Base-by-base conservation (phyloP, 1,140 invertebrate genomes). In the Pseudomyrmex cubaensis region DNA sequence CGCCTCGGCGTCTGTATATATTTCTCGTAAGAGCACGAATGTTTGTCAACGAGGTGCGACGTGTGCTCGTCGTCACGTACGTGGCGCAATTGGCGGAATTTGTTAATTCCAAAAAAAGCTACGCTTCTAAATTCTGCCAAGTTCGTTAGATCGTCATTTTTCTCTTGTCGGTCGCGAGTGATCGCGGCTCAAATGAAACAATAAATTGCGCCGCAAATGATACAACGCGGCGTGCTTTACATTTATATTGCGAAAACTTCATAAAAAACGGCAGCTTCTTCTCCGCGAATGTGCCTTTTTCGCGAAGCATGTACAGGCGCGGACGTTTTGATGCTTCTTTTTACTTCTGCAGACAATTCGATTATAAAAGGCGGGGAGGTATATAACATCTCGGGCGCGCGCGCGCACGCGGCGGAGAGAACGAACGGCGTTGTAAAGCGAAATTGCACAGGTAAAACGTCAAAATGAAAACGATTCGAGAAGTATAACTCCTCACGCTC, bases 221-320 rank as follows among this genome's bases (percentile, higher is more conserved):
- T 59, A 70, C 25, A 54, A 10, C 8, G 22, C 12, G 35, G 52
- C 22, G n/a, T 44, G 22, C 46, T 44, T 44, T 46, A 48, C 56
- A 48, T 56, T n/a, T 35, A 5, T n/a, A 12, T 61, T 54, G n/a
- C 2, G 2, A 9, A 10, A 48, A 17, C 35, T 3, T 57, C 17
- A 46, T 44, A 61, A 13, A 72, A 85, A 85, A 66, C 74, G 62
- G 52, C 48, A 54, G 66, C n/a, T 46, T 17, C 12, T 46, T 74
- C 3, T 61, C 22, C 20, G 17, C 57, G 20, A 25, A 22, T 61
- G 9, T 46, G 46, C 20, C 46, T 59, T 10, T 61, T 46, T 22
- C 44, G 20, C 13, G 8, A 74, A 4, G 15, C 44, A 59, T 7
- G 9, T 7, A n/a, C 7, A 59, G 35, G 17, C 8, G 13, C 13